phyloP scores from a whole-genome alignment of 2,113 vertebrate species.

The Stegostoma tigrinum region DNA sequence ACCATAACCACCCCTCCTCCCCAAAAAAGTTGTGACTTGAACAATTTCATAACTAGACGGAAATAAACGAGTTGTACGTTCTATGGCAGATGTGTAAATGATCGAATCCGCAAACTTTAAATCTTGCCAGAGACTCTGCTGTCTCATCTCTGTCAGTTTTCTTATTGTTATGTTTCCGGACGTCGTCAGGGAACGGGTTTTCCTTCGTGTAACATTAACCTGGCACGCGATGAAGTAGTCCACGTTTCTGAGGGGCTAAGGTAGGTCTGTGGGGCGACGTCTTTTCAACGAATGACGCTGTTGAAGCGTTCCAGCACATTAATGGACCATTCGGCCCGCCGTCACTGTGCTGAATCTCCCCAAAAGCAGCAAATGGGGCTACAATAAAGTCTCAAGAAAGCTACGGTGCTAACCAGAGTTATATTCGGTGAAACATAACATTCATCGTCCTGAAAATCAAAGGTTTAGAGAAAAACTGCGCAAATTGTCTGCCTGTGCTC shows the following conservation, averaged over 20 bases:
- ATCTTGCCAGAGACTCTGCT: not conserved
- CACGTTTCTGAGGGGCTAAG: not conserved
- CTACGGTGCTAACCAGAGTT: not conserved
- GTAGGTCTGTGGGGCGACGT: not conserved
- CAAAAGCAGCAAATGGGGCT: not conserved
- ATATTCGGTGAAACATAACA: not conserved
- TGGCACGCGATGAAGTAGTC: not conserved
- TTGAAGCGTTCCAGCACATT: not conserved
- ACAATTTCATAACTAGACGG: not conserved
- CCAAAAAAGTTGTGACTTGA: not conserved
- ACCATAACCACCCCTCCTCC: not conserved
- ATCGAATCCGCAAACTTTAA: not conserved
- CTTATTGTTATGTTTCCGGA: not conserved
- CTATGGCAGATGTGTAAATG: not conserved
- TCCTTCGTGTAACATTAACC: not conserved
- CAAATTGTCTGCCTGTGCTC: no score
- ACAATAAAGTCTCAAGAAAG: not conserved
- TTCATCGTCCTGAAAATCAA: not conserved
- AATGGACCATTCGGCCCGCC: no score
- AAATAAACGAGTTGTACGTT: not conserved
- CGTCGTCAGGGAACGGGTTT: not conserved
- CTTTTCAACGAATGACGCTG: not conserved
- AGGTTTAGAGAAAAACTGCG: not conserved
- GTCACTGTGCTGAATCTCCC: no score
- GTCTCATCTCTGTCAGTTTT: not conserved